These are phyloP conservation scores for Falco peregrinus DNA, from an alignment of 2,797 vertebrate genomes.

Conservation along the genomic window DNA sequence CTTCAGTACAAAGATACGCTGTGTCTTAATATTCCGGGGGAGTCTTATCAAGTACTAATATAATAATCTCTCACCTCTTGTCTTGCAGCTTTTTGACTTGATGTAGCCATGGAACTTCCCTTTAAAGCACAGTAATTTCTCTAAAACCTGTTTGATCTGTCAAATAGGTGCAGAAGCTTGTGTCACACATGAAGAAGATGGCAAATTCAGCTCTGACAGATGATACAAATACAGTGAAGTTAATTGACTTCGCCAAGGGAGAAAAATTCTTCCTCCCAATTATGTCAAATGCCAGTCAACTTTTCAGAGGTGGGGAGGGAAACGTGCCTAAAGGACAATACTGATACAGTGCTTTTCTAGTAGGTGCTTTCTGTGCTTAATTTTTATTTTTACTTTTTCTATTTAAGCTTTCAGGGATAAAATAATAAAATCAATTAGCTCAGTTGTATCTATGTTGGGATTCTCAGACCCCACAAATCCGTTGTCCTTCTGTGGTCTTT, in stretches of 20 bases:
- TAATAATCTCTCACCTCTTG: constrained; percentile 4
- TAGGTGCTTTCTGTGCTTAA: background rate
- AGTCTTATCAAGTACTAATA: background rate
- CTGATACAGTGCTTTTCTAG: background rate
- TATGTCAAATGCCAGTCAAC: constrained; percentile 4
- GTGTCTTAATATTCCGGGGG: background rate
- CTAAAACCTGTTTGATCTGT: constrained; percentile 30
- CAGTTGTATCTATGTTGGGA: background rate
- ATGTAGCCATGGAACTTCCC: background rate
- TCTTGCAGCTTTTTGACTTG: constrained; percentile 4
- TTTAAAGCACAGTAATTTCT: constrained; percentile 20
- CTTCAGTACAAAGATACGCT: background rate
- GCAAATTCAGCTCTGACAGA: background rate
- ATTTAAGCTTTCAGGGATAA: background rate
- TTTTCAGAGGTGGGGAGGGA: background rate
- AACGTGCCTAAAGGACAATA: background rate
- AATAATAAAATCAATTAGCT: background rate
- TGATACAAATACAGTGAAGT: background rate
- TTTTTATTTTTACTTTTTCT: background rate
- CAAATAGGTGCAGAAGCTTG: constrained; percentile 25
- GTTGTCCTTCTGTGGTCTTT: background rate
- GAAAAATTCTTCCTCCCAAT: constrained; percentile 50
- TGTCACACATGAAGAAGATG: background rate
- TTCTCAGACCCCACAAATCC: background rate
- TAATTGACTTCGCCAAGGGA: constrained; percentile 40